Evolutionary conservation across 2,113 vertebrate species (phyloP).

Genomic region (Petaurus breviceps): DNA sequence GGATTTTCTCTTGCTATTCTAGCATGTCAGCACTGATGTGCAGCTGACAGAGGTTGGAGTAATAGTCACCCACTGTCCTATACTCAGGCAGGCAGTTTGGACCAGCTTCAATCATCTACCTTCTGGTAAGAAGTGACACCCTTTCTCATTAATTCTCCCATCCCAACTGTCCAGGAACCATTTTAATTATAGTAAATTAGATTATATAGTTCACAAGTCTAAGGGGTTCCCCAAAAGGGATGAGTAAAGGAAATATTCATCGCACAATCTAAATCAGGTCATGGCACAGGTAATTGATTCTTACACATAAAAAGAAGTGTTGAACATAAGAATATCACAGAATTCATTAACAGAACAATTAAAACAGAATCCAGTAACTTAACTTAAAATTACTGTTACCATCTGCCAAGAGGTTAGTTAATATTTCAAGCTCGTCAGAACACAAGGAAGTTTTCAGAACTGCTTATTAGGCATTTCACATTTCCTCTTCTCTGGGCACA

Average conservation of each 20-base stretch:
- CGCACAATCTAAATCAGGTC: neutral
- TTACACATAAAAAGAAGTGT: neutral
- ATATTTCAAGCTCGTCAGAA: neutral
- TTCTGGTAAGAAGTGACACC: neutral
- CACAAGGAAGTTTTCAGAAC: neutral
- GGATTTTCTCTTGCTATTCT: neutral
- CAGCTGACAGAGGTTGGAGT: neutral
- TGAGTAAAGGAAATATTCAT: neutral
- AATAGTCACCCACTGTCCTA: neutral
- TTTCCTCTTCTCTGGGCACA: neutral
- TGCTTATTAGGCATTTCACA: neutral
- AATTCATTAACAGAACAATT: neutral
- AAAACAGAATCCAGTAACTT: neutral
- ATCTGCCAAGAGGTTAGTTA: neutral
- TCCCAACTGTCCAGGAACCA: neutral
- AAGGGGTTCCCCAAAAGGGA: neutral
- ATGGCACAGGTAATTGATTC: neutral
- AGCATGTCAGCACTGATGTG: neutral
- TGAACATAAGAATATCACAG: neutral
- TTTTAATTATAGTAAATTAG: neutral
- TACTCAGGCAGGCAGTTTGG: neutral
- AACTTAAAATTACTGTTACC: neutral
- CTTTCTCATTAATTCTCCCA: neutral
- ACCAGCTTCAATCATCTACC: neutral
- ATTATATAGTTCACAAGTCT: neutral